Conservation (phyloP, 2,797 vertebrate genomes). For the Sus cebifrons region DNA sequence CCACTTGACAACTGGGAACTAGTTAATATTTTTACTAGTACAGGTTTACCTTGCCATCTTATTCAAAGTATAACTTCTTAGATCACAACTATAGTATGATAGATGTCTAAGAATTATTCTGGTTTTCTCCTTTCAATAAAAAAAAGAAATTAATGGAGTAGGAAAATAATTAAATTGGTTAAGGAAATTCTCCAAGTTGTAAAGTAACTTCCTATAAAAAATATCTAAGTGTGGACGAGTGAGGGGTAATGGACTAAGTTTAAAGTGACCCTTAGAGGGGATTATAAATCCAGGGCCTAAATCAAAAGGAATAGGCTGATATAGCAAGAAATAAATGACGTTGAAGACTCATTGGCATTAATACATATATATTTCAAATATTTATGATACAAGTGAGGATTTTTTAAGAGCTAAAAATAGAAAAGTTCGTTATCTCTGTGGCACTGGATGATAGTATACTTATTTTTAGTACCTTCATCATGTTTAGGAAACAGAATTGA, state of each 20-base stretch:
- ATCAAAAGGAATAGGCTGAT: background rate
- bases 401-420: background rate
- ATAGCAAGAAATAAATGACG: background rate
- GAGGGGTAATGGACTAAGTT: background rate
- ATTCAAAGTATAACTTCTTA: background rate
- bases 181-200: background rate
- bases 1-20: background rate
- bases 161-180: background rate
- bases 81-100: background rate
- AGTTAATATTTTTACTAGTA: background rate
- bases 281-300: background rate
- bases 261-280: background rate
- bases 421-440: background rate
- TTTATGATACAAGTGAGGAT: background rate
- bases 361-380: background rate
- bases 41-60: background rate
- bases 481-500: background rate
- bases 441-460: background rate
- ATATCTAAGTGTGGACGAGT: background rate
- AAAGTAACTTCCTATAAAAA: background rate
- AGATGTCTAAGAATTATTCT: background rate
- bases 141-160: background rate
- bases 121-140: background rate
- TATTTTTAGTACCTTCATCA: background rate
- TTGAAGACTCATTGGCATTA: background rate